A percentile compares a stretch with the other conserved stretches of the same genome.
Evolutionary conservation across 2,797 vertebrate genomes (phyloP).

Genomic region (Pseudotriccus pelzelni): DNA sequence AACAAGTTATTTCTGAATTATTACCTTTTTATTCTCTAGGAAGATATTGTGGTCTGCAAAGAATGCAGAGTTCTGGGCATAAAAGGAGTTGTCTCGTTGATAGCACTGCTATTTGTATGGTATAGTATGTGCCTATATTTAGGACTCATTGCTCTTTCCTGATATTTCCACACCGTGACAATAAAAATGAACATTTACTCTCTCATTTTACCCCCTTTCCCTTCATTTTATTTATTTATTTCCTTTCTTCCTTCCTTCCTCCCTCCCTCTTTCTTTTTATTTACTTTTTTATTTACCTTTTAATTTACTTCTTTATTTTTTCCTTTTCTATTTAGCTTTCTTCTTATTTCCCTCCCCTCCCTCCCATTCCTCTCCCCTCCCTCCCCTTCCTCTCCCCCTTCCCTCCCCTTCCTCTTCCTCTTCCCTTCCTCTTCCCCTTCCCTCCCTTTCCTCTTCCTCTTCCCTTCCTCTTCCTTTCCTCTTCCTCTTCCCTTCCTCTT

Average conservation of each 20-base stretch:
- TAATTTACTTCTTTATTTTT: background rate
- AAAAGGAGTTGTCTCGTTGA: background rate
- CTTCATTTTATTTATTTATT: no score
- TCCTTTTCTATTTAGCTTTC: no score
- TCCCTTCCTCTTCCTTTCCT: no score
- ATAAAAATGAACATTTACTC: background rate
- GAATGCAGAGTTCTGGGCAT: background rate
- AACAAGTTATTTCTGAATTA: background rate
- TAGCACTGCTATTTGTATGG: background rate
- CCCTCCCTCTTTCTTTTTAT: no score
- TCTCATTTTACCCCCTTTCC: accelerated
- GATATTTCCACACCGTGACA: background rate
- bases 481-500: no score
- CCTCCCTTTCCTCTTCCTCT: no score
- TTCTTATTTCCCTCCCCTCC: no score
- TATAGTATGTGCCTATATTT: background rate
- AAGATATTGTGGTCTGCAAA: background rate
- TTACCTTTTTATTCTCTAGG: background rate
- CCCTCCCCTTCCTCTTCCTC: no score
- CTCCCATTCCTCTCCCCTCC: no score
- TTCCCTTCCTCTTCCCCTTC: no score
- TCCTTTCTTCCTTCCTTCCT: no score
- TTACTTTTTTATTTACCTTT: background rate
- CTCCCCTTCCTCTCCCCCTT: no score
- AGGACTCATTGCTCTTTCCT: background rate